These are phyloP conservation scores for Dinothrombium tinctorium DNA, from an alignment of 1,140 invertebrate genomes.

Conservation along the genomic window DNA sequence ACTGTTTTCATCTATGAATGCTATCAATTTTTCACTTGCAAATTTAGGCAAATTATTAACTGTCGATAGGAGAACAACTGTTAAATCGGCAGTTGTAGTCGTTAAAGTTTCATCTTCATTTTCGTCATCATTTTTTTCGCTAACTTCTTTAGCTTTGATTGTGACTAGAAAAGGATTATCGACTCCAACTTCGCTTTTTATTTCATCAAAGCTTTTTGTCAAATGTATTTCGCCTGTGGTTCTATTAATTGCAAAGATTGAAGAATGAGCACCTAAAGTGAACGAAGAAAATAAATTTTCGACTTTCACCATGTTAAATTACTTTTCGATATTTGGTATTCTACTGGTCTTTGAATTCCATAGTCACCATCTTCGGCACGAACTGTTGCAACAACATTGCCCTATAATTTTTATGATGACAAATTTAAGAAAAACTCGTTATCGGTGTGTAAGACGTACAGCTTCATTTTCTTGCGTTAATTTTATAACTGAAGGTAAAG, in stretches of 20 bases:
- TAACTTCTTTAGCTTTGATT: constrained; percentile 55
- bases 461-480: constrained; percentile 30
- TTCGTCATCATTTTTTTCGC: constrained; percentile 20
- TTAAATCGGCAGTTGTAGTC: constrained; percentile 14
- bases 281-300: background rate
- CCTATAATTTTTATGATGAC: constrained; percentile 23
- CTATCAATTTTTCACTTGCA: constrained; percentile 32
- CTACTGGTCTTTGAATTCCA: constrained; percentile 48
- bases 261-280: background rate
- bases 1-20: constrained; percentile 52
- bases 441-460: constrained; percentile 18
- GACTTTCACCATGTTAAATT: background rate
- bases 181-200: constrained; percentile 43
- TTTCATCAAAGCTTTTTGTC: constrained; percentile 27
- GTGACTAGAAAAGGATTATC: constrained; percentile 52
- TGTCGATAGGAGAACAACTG: constrained; percentile 16
- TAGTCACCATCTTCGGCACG: constrained; percentile 69
- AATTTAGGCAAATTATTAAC: constrained; percentile 18
- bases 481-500: constrained; percentile 47
- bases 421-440: background rate
- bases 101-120: constrained; percentile 19
- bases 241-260: constrained; percentile 1
- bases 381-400: constrained; percentile 36
- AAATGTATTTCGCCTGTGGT: constrained; percentile 2
- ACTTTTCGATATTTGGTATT: constrained; percentile 35